Percentiles rank a stretch among this genome's conserved stretches.
Conservation (phyloP, 64 coral and sea anemone genomes). For the Porites lutea region DNA sequence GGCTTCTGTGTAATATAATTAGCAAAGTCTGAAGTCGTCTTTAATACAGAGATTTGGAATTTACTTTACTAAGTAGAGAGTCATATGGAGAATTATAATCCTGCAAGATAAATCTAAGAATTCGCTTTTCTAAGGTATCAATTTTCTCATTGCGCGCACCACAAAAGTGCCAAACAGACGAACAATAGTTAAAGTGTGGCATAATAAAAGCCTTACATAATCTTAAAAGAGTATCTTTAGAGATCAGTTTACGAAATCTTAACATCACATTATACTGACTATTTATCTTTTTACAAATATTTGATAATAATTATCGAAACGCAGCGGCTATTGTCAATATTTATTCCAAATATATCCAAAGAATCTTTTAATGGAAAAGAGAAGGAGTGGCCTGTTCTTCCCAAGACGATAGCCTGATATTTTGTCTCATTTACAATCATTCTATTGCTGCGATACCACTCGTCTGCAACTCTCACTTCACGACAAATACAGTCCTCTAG, state of each 20-base stretch:
- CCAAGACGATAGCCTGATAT: slow-evolving; percentile 5
- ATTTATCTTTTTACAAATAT: slow-evolving; percentile 36
- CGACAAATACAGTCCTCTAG: slow-evolving; percentile 33
- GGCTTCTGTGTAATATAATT: neutral
- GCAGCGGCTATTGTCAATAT: slow-evolving; percentile 26
- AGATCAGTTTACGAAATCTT: slow-evolving; percentile 26
- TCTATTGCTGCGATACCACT: slow-evolving; percentile 7
- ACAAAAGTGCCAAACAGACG: too few species aligned
- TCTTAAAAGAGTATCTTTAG: neutral
- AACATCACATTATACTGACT: slow-evolving; percentile 40
- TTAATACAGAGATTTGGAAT: slow-evolving; percentile 7
- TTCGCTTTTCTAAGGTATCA: neutral
- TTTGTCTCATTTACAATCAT: slow-evolving; percentile 43
- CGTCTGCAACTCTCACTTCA: neutral
- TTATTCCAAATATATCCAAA: slow-evolving; percentile 40
- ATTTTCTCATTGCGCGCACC: slow-evolving; percentile 13
- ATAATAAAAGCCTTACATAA: slow-evolving; percentile 35
- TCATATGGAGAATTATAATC: too few species aligned
- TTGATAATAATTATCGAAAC: slow-evolving; percentile 32
- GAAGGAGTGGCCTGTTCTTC: neutral
- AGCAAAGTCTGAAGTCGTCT: slow-evolving; percentile 11
- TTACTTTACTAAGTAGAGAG: too few species aligned
- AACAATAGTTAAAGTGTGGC: slow-evolving; percentile 36
- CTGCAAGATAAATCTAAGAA: slow-evolving; percentile 45
- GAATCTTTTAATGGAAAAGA: neutral